Evolutionary conservation across 1,140 invertebrate genomes (phyloP).

Genomic region (Ruditapes philippinarum): DNA sequence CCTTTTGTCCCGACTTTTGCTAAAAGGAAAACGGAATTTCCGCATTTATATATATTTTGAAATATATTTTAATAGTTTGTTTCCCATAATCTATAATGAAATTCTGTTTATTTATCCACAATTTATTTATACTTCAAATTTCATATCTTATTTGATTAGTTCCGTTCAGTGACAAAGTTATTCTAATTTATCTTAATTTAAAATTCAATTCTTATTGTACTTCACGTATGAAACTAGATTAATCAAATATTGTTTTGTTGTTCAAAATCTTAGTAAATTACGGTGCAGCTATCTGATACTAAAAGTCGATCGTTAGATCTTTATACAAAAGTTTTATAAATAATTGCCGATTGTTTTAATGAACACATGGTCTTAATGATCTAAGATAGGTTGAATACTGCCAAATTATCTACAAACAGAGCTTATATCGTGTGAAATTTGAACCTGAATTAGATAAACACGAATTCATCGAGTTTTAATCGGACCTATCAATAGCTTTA

Average conservation of each 20-base stretch:
- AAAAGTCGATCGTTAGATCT: neutral
- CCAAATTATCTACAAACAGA: neutral
- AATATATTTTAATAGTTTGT: too few relatives aligned
- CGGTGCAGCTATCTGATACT: neutral
- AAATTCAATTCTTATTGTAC: too few relatives aligned
- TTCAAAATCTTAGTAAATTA: neutral
- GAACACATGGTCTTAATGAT: neutral
- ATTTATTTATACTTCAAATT: too few relatives aligned
- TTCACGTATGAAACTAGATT: neutral
- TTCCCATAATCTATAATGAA: too few relatives aligned
- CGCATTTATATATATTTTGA: too few relatives aligned
- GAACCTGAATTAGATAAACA: neutral
- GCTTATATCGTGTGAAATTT: neutral
- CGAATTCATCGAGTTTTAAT: neutral
- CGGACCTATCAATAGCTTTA: neutral
- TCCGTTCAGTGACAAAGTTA: too few relatives aligned
- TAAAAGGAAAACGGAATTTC: too few relatives aligned
- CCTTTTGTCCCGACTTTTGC: too few relatives aligned
- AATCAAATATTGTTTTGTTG: neutral
- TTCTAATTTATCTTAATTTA: too few relatives aligned
- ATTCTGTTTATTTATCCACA: too few relatives aligned
- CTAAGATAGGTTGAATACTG: neutral
- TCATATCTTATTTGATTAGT: too few relatives aligned
- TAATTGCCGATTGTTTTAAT: neutral
- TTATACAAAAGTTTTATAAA: conserved; percentile 12